Conservation (phyloP, 2,888 invertebrate genomes). For the Philaethria dido region DNA sequence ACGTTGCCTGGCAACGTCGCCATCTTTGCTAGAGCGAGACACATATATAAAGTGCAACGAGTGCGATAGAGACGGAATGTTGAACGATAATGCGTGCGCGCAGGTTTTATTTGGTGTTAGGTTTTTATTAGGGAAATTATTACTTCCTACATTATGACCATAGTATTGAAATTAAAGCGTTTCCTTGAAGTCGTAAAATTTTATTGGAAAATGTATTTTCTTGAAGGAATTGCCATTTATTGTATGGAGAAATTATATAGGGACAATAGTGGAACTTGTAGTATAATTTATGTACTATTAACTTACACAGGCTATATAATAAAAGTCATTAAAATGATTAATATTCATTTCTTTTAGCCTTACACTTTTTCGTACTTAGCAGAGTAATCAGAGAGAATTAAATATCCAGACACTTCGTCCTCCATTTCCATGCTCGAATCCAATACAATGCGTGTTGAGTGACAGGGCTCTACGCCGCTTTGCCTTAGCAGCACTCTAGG, state of each 20-base stretch:
- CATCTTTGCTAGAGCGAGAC: conserved; percentile 38
- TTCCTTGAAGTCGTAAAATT: conserved; percentile 30
- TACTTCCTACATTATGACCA: conserved; percentile 56
- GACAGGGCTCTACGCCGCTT: no score
- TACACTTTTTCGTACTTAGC: no score
- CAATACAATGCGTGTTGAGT: no score
- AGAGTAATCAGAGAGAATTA: no score
- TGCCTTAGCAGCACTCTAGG: no score
- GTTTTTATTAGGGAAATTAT: conserved; percentile 69
- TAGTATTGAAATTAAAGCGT: conserved; percentile 44
- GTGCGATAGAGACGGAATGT: conserved; percentile 41
- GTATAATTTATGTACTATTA: not conserved
- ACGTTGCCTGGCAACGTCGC: conserved; percentile 52
- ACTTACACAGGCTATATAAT: not conserved
- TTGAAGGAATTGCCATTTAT: conserved; percentile 7
- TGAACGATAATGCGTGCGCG: conserved; percentile 71
- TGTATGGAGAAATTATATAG: not conserved
- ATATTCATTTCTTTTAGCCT: no score
- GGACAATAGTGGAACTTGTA: not conserved
- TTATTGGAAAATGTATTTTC: conserved; percentile 24
- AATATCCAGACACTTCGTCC: no score
- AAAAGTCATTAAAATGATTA: not conserved
- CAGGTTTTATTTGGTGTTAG: conserved; percentile 53
- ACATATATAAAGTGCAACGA: not conserved
- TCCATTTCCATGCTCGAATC: no score